Conservation (phyloP, 2,797 vertebrate genomes). For the Crenuchus spilurus region DNA sequence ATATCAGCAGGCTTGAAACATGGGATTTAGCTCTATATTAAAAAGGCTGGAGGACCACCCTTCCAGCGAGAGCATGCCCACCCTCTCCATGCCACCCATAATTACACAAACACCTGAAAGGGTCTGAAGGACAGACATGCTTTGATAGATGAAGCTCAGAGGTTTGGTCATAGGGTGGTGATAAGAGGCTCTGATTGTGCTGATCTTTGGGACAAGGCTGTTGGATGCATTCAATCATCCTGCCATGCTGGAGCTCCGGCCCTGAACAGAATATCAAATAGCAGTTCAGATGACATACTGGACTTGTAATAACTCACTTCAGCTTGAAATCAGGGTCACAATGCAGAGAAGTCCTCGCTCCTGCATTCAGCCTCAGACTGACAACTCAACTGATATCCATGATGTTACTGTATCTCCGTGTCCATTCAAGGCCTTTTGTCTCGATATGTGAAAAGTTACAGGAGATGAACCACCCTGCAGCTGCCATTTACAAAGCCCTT, state of each 20-base stretch:
- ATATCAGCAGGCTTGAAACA: background rate
- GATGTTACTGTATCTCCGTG: background rate
- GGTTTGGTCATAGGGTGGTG: constrained; percentile 17
- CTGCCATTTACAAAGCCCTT: constrained; percentile 16
- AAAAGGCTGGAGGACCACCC: too few species aligned
- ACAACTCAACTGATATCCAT: background rate
- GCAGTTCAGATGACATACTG: background rate
- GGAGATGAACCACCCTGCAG: constrained; percentile 13
- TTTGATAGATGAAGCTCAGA: constrained; percentile 18
- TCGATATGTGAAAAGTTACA: background rate
- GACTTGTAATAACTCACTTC: background rate
- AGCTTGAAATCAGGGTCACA: background rate
- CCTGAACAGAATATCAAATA: constrained; percentile 6
- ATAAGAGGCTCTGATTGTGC: constrained; percentile 9
- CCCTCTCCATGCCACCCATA: background rate
- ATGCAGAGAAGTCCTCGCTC: background rate
- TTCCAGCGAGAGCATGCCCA: too few species aligned
- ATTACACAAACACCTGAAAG: constrained; percentile 51
- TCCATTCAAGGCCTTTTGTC: background rate
- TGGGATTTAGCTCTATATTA: constrained; percentile 63
- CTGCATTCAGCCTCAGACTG: background rate
- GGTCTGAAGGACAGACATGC: constrained; percentile 12
- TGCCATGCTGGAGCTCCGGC: background rate
- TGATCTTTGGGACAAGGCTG: constrained; percentile 1
- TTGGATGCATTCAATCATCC: constrained; percentile 4